These are phyloP conservation scores for Sesamia nonagrioides DNA, from an alignment of 1,140 invertebrate species.

Conservation along the genomic window DNA sequence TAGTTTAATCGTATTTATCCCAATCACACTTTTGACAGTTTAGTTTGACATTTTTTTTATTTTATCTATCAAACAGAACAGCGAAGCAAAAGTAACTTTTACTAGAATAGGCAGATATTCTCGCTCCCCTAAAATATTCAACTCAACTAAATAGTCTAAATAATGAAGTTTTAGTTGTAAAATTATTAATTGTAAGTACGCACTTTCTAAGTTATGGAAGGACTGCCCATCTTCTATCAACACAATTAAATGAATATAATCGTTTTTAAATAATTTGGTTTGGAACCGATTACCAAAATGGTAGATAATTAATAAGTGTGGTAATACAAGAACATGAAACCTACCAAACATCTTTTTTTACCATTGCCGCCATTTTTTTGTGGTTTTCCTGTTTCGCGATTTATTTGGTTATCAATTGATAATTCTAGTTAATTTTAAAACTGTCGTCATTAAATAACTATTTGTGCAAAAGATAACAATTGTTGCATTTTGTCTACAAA, in stretches of 20 bases:
- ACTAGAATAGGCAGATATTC: background rate
- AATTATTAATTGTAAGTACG: too few species aligned
- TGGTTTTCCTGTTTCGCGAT: slow-evolving; percentile 52
- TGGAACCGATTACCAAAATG: background rate
- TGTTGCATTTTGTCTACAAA: background rate
- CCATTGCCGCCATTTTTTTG: slow-evolving; percentile 58
- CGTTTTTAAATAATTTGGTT: background rate
- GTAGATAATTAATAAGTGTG: slow-evolving; percentile 13
- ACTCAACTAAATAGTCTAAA: too few species aligned
- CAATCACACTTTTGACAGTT: slow-evolving; percentile 42
- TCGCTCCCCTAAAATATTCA: background rate
- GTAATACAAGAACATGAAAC: slow-evolving; percentile 32
- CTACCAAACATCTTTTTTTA: slow-evolving; percentile 50
- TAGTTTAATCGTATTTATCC: background rate
- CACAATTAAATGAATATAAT: background rate
- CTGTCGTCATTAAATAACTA: background rate
- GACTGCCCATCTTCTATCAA: too few species aligned
- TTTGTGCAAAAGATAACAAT: slow-evolving; percentile 7
- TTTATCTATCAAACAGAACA: background rate
- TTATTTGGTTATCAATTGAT: slow-evolving; percentile 35
- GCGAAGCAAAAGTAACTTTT: background rate
- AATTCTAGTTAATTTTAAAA: slow-evolving; percentile 20
- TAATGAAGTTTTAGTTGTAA: too few species aligned
- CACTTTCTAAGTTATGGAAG: too few species aligned
- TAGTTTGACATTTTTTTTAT: background rate